Evolutionary conservation across 2,113 vertebrate species (phyloP).

Genomic region (Dipodomys spectabilis): DNA sequence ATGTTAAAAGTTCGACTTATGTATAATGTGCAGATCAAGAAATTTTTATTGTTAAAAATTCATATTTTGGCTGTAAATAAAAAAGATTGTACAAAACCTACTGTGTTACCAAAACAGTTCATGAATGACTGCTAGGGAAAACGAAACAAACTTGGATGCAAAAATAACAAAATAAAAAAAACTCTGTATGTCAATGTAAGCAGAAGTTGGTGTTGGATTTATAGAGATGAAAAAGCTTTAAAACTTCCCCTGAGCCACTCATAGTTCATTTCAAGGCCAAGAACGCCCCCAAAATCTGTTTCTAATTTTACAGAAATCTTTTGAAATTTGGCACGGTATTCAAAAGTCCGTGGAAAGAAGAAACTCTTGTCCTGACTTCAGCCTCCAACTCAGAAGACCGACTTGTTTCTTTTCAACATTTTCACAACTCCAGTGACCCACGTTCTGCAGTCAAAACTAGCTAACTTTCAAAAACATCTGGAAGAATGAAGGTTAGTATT

Average conservation of each 20-base stretch:
- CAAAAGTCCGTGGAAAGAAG: constrained; percentile 81
- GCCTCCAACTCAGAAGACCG: constrained; percentile 84
- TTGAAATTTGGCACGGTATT: constrained; percentile 87
- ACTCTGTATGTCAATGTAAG: constrained; percentile 81
- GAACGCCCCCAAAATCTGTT: constrained; percentile 88
- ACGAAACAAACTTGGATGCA: constrained; percentile 70
- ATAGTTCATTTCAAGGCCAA: constrained; percentile 83
- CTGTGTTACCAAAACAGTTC: constrained; percentile 68
- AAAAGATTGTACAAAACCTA: constrained; percentile 57
- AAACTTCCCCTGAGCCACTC: constrained; percentile 82
- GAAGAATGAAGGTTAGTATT: constrained; percentile 90
- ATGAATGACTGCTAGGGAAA: constrained; percentile 76
- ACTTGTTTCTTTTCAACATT: constrained; percentile 84
- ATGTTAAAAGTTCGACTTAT: constrained; percentile 68
- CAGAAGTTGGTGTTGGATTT: constrained; percentile 85
- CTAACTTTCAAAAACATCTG: constrained; percentile 81
- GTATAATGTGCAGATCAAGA: not conserved
- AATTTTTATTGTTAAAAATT: constrained; percentile 40
- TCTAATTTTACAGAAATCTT: constrained; percentile 89
- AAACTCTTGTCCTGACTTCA: constrained; percentile 81
- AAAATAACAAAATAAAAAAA: not conserved
- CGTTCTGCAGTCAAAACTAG: constrained; percentile 81
- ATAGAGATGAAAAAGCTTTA: constrained; percentile 77
- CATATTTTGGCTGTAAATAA: constrained; percentile 49
- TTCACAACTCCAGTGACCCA: constrained; percentile 83